Evolutionary conservation across 2,113 vertebrate genomes (phyloP).

Genomic region (Zapornia atra): DNA sequence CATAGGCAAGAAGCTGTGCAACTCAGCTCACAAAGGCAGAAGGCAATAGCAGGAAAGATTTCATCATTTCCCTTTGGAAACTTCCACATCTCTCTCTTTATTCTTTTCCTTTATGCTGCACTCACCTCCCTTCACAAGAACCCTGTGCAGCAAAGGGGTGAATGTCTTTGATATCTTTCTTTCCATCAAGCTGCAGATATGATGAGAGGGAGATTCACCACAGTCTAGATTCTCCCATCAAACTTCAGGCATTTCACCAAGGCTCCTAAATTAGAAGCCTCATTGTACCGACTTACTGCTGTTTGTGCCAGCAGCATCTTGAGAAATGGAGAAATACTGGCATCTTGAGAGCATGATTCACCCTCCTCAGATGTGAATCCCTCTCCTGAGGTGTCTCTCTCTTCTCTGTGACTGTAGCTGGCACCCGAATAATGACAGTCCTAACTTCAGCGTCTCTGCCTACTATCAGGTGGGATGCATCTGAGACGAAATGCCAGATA

Average conservation of each 20-base stretch:
- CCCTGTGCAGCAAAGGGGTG: not conserved
- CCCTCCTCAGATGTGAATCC: conserved; percentile 64
- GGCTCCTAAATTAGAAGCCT: conserved; percentile 64
- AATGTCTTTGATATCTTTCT: conserved; percentile 6
- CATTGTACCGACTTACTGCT: conserved; percentile 67
- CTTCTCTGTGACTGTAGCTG: conserved; percentile 33
- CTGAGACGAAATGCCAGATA: not conserved
- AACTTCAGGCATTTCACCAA: conserved; percentile 46
- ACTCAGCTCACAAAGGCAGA: conserved; percentile 41
- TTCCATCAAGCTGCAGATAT: not conserved
- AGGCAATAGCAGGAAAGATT: conserved; percentile 11
- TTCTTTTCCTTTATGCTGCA: not conserved
- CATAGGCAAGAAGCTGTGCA: conserved; percentile 41
- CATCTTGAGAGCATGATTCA: conserved; percentile 70
- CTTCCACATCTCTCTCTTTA: not conserved
- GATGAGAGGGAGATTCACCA: conserved; percentile 21
- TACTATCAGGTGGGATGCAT: conserved; percentile 22
- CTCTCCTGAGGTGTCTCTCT: conserved; percentile 60
- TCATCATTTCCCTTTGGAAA: conserved; percentile 9
- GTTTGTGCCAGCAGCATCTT: conserved; percentile 69
- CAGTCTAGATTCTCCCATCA: conserved; percentile 34
- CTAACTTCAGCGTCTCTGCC: not conserved
- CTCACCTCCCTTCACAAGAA: not conserved
- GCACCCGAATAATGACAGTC: conserved; percentile 7
- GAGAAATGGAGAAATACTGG: conserved; percentile 59